Base-by-base conservation (phyloP, 2,888 invertebrate species). In the Magallana nippona region DNA sequence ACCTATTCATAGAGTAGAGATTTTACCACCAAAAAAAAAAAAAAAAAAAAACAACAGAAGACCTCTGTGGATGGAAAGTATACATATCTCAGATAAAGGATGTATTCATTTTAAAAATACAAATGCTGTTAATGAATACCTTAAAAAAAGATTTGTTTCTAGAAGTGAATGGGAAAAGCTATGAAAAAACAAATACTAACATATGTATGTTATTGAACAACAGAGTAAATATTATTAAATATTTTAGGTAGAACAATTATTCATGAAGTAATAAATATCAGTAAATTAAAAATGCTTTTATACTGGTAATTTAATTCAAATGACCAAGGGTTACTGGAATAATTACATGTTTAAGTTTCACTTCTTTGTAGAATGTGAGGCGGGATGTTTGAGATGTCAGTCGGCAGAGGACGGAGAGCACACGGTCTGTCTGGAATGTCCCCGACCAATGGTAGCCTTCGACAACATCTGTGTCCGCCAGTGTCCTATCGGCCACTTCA, bases 301-400 rank as follows among this genome's bases (percentile, higher is more conserved):
- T 17, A 19, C 62, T 3, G 3, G 62, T 60, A 10, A 3, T 60
- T 3, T 60, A 17, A 60, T 60, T 44, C 5, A 44, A 44, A 44
- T 44, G 44, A 44, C 32, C 32, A 17, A n/a, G 5, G 8, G 77
- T 77, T 17, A 32, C 10, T 8, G n/a, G 32, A 32, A 10, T 15
- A 22, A 22, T 77, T 13, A 77, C 17, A 3, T 77, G n/a, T 78
- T 79, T 79, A 10, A 55, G 11, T 19, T 27, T 56, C 15, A 60
- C 62, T 55, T 79, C 10, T 19, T 84, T 86, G 5, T 83, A 91
- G 91, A 86, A 27, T 91, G 91, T 87, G 86, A 87, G 55, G 58
- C 81, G 13, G 91, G 91, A 15, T 92, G 92, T 85, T 60, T 83
- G 27, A 86, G 86, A 32, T 92, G 92, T 82, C 88, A 88, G 27